Evolutionary conservation across 1,140 invertebrate species (phyloP).

Genomic region (Cydia splendana): DNA sequence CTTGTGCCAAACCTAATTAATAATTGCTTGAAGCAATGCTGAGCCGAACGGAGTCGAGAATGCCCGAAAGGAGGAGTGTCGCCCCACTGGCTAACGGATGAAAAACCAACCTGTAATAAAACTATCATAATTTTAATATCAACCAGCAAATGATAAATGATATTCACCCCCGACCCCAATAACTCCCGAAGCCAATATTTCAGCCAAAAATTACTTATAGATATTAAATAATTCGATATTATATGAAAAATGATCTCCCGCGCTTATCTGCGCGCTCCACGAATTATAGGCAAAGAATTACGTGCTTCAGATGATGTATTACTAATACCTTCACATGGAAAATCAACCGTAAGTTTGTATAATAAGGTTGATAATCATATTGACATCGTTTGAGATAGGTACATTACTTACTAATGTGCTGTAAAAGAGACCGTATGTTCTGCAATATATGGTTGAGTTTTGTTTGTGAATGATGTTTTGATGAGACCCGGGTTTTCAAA

Average conservation of each 20-base stretch:
- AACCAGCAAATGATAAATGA: not conserved
- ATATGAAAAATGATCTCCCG: conserved; percentile 3
- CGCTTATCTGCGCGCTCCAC: not conserved
- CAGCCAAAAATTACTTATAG: not conserved
- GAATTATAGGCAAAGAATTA: not conserved
- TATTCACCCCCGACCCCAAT: not conserved
- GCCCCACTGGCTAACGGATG: too few species aligned
- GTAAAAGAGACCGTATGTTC: too few species aligned
- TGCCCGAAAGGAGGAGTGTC: too few species aligned
- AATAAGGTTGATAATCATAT: not conserved
- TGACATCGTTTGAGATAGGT: too few species aligned
- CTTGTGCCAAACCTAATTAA: too few species aligned
- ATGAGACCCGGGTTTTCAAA: too few species aligned
- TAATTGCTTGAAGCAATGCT: too few species aligned
- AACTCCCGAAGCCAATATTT: conserved; percentile 1
- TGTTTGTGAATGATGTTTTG: too few species aligned
- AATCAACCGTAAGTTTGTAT: not conserved
- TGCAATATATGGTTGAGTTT: too few species aligned
- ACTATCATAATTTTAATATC: not conserved
- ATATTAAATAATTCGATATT: conserved; percentile 18
- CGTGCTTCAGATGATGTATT: not conserved
- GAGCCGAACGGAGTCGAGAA: too few species aligned
- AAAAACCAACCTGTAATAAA: not conserved
- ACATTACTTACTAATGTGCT: too few species aligned
- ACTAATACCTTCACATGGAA: not conserved